Evolutionary conservation across 2,888 invertebrate genomes (phyloP).

Genomic region (Polyploca ridens): DNA sequence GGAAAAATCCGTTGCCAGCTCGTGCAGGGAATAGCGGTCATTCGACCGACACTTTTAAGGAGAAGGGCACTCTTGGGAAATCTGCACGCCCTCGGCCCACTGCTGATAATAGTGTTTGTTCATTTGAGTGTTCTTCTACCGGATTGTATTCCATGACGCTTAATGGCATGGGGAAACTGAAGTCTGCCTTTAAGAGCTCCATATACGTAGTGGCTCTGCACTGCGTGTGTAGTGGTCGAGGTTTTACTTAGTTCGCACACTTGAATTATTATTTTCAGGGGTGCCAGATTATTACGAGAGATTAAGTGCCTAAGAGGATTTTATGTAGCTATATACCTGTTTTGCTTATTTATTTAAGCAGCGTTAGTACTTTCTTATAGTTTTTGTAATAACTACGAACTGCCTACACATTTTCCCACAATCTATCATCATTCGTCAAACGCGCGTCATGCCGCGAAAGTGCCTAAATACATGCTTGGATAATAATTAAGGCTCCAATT

Average conservation of each 20-base stretch:
- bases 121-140: slow-evolving; percentile 76
- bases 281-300: no score
- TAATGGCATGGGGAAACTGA: slow-evolving; percentile 54
- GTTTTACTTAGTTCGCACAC: neutral
- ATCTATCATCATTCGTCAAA: slow-evolving; percentile 60
- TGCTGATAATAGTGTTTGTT: slow-evolving; percentile 81
- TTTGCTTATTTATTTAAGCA: slow-evolving; percentile 11
- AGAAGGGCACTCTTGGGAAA: slow-evolving; percentile 78
- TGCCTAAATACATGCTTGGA: slow-evolving; percentile 38
- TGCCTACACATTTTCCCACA: slow-evolving; percentile 36
- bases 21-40: slow-evolving; percentile 67
- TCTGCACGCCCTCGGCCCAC: slow-evolving; percentile 68
- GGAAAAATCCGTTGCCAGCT: slow-evolving; percentile 45
- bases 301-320: no score
- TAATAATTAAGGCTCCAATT: slow-evolving; percentile 36
- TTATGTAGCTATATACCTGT: no score
- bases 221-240: slow-evolving; percentile 22
- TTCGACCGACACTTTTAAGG: slow-evolving; percentile 75
- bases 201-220: slow-evolving; percentile 23
- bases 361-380: slow-evolving; percentile 23
- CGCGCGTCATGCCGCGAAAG: slow-evolving; percentile 34
- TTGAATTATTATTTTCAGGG: neutral
- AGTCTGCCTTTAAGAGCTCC: slow-evolving; percentile 44
- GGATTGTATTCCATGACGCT: slow-evolving; percentile 64
- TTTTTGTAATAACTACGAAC: slow-evolving; percentile 32